Evolutionary conservation across 1,140 invertebrate genomes (phyloP).

Genomic region (Drosophila dunni): DNA sequence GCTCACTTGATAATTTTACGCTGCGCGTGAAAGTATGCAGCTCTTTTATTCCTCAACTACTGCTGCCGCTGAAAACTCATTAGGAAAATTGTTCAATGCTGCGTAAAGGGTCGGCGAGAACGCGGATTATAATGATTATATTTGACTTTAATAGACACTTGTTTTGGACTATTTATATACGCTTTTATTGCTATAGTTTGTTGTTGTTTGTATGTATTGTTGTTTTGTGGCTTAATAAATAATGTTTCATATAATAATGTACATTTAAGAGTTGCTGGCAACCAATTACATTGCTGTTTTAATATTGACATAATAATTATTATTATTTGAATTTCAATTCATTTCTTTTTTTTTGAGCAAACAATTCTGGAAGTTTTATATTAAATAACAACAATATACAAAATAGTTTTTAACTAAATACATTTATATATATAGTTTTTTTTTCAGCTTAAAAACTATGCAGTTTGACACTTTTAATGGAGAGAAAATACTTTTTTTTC

Average conservation of each 20-base stretch:
- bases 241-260: conserved; percentile 23
- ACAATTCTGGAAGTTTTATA: conserved; percentile 39
- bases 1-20: conserved; percentile 5
- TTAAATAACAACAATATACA: conserved; percentile 42
- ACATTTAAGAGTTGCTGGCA: conserved; percentile 43
- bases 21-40: conserved; percentile 33
- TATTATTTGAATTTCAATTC: conserved; percentile 7
- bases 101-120: conserved; percentile 45
- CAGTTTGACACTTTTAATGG: conserved; percentile 13
- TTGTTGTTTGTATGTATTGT: conserved; percentile 40
- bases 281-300: conserved; percentile 24
- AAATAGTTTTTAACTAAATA: conserved; percentile 36
- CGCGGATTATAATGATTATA: conserved; percentile 30
- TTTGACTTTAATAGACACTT: conserved; percentile 47
- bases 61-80: conserved; percentile 59
- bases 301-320: conserved; percentile 11
- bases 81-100: conserved; percentile 64
- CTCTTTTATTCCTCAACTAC: conserved; percentile 26
- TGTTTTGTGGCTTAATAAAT: conserved; percentile 41
- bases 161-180: conserved; percentile 53
- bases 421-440: conserved; percentile 17
- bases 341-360: conserved; percentile 35
- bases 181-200: conserved; percentile 44
- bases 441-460: conserved; percentile 5
- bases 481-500: conserved; percentile 25